phyloP scores from a whole-genome alignment of 1,140 invertebrate genomes.

The Nixonia krombeini region DNA sequence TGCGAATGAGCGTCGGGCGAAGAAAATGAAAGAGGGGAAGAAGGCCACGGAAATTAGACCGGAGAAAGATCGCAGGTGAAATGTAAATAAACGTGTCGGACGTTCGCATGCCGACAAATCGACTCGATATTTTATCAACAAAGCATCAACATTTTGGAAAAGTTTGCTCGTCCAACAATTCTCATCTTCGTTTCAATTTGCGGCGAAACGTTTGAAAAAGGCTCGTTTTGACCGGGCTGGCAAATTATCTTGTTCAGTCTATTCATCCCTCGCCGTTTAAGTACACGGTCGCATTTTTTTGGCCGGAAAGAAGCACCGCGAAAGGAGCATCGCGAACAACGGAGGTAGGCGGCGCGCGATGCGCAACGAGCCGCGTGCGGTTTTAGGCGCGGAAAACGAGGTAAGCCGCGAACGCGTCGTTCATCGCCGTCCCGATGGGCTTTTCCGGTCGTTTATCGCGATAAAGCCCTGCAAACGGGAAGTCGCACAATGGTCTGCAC shows the following conservation, averaged over 20 bases:
- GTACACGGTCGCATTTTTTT: too few relatives aligned
- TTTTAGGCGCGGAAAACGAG: conserved; percentile 43
- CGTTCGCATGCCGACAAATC: too few relatives aligned
- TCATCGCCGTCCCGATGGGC: conserved; percentile 43
- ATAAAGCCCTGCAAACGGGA: conserved; percentile 49
- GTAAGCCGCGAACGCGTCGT: conserved; percentile 37
- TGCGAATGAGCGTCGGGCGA: neutral
- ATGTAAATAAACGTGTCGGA: too few relatives aligned
- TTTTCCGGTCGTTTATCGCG: conserved; percentile 50
- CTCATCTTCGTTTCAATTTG: too few relatives aligned
- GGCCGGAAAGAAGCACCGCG: too few relatives aligned
- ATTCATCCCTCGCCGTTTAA: too few relatives aligned
- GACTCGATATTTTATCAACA: too few relatives aligned
- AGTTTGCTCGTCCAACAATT: too few relatives aligned
- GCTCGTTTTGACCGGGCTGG: too few relatives aligned
- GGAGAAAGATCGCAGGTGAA: neutral
- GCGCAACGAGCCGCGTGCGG: conserved; percentile 27
- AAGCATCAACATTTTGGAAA: too few relatives aligned
- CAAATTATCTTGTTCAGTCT: too few relatives aligned
- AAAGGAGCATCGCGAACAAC: conserved; percentile 25
- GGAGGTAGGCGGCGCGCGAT: conserved; percentile 12
- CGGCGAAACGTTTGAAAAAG: too few relatives aligned
- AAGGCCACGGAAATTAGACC: neutral
- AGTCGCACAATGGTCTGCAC: conserved; percentile 46
- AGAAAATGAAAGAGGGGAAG: neutral